A percentile compares a stretch with the other conserved stretches of the same genome.
These are phyloP conservation scores for Aphidius colemani DNA, from an alignment of 2,888 invertebrate species.

Conservation along the genomic window DNA sequence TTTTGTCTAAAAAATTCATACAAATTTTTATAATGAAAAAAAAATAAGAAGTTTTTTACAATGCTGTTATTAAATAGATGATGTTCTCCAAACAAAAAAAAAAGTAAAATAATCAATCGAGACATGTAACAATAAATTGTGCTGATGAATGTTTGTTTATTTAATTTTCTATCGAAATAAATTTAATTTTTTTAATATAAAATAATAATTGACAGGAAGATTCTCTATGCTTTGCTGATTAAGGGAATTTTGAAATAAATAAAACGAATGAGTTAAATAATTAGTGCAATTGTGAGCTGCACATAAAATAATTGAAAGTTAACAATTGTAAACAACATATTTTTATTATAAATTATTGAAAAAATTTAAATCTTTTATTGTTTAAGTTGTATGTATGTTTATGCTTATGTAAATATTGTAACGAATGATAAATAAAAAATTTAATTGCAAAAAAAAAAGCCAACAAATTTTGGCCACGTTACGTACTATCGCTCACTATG, in stretches of 20 bases:
- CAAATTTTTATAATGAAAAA: conserved; percentile 20
- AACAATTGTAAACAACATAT: conserved; percentile 38
- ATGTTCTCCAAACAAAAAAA: conserved; percentile 20
- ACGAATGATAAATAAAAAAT: conserved; percentile 45
- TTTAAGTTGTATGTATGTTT: conserved; percentile 55
- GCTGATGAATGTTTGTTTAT: conserved; percentile 23
- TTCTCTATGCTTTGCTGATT: not conserved
- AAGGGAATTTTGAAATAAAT: conserved; percentile 29
- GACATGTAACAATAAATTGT: conserved; percentile 25
- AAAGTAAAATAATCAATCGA: conserved; percentile 27
- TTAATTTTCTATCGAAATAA: conserved; percentile 10
- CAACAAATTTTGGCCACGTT: no score
- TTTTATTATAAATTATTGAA: conserved; percentile 39
- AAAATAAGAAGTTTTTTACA: conserved; percentile 15
- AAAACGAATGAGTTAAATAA: conserved; percentile 22
- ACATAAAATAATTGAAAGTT: conserved; percentile 31
- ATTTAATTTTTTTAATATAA: conserved; percentile 16
- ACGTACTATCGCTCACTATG: no score
- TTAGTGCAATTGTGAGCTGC: conserved; percentile 43
- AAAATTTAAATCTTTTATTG: conserved; percentile 40
- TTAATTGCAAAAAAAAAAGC: conserved; percentile 31
- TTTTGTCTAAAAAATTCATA: conserved; percentile 17
- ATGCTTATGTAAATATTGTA: conserved; percentile 58
- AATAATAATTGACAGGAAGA: not conserved
- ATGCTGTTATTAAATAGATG: conserved; percentile 32